Percentiles rank a stretch among this genome's conserved stretches.
Evolutionary conservation across 2,888 invertebrate genomes (phyloP).

Genomic region (Pristionchus japonicus): DNA sequence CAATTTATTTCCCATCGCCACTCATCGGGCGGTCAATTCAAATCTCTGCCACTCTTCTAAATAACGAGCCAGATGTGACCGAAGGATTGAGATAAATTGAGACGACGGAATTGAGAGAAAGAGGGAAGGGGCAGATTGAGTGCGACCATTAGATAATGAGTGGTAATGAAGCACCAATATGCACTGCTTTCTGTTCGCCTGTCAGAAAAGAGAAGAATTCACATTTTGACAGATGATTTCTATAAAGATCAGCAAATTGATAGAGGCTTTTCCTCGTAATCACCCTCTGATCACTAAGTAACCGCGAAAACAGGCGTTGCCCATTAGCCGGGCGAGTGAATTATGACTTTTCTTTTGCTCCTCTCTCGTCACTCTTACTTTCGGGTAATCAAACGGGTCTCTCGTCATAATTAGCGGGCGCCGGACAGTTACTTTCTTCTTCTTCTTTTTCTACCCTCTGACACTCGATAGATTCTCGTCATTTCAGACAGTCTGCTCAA

Average conservation of each 20-base stretch:
- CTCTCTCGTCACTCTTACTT: background rate
- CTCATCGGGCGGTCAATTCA: background rate
- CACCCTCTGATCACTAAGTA: background rate
- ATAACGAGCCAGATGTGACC: constrained; percentile 34
- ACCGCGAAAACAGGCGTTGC: background rate
- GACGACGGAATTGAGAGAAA: background rate
- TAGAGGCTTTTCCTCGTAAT: background rate
- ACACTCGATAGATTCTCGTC: background rate
- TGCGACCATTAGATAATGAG: background rate
- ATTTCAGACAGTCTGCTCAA: background rate
- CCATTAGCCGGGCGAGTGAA: background rate
- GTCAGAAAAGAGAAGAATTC: no score
- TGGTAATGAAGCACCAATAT: background rate
- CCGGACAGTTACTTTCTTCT: background rate
- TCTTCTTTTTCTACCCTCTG: background rate
- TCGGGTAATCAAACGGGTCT: background rate
- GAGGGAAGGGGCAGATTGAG: background rate
- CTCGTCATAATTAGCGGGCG: background rate
- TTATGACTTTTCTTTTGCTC: background rate
- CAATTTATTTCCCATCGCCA: background rate
- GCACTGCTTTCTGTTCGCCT: no score
- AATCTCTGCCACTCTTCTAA: constrained; percentile 7
- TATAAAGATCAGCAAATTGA: no score
- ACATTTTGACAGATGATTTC: no score
- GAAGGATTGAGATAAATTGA: constrained; percentile 5